Conservation (phyloP, 2,888 invertebrate genomes). For the Strigamia maritima region DNA sequence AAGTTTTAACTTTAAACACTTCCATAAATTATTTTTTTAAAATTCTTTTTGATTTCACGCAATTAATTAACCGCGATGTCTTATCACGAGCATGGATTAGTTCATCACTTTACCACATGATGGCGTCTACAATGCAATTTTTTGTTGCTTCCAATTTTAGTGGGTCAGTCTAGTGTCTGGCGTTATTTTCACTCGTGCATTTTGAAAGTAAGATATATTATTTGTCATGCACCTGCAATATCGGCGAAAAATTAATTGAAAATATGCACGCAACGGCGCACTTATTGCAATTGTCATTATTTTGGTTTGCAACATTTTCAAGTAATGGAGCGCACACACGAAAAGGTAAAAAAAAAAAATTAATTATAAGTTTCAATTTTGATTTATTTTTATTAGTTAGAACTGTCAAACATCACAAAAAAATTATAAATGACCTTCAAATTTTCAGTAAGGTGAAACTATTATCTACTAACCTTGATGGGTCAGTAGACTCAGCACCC, state of each 20-base stretch:
- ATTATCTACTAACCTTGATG: neutral
- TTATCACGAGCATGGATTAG: neutral
- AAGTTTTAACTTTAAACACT: neutral
- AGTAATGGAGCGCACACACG: neutral
- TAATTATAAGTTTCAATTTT: neutral
- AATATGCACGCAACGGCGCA: neutral
- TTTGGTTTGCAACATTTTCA: neutral
- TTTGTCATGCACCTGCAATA: neutral
- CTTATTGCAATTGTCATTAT: neutral
- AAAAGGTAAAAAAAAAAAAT: neutral
- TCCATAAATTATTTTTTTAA: neutral
- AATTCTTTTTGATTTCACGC: neutral
- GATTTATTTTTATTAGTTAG: neutral
- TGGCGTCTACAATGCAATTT: neutral
- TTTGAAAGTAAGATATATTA: neutral
- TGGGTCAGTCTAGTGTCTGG: neutral
- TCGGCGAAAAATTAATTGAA: neutral
- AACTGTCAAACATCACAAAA: neutral
- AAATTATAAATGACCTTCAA: neutral
- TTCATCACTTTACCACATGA: neutral
- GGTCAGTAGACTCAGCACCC: constrained; percentile 6
- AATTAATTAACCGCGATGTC: neutral
- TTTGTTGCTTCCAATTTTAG: neutral
- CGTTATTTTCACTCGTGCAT: neutral
- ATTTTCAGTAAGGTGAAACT: neutral